Conservation (phyloP, 92 coral and sea anemone species). For the Zoanthus sansibaricus region DNA sequence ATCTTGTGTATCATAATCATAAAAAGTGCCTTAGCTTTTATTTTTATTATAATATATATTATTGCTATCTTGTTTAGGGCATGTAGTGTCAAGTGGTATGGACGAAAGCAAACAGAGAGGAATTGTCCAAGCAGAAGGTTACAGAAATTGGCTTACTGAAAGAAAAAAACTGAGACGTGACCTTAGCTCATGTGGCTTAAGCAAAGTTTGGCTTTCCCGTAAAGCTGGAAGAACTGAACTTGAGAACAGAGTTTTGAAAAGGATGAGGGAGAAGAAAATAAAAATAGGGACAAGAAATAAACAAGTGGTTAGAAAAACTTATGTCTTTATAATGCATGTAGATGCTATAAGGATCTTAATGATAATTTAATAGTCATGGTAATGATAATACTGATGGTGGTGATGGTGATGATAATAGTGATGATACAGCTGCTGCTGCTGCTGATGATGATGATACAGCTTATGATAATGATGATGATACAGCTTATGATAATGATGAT, state of each 20-base stretch:
- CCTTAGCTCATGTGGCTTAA: conserved; percentile 74
- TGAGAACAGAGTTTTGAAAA: conserved; percentile 78
- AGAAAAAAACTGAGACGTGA: conserved; percentile 73
- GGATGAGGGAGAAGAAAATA: conserved; percentile 54
- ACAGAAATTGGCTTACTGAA: conserved; percentile 78
- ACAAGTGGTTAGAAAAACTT: conserved; percentile 47
- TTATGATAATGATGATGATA: no score
- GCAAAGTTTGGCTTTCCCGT: conserved; percentile 76
- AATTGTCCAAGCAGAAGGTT: conserved; percentile 54
- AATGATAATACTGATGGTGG: not conserved
- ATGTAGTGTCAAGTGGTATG: not conserved
- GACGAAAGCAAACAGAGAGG: not conserved
- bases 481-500: no score
- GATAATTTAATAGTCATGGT: no score
- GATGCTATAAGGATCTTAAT: not conserved
- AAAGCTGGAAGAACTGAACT: conserved; percentile 80
- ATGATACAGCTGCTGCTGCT: no score
- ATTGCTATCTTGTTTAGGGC: not conserved
- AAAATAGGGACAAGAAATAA: conserved; percentile 68
- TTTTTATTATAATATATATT: not conserved
- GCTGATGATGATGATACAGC: no score
- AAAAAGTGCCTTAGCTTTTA: not conserved
- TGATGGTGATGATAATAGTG: no score
- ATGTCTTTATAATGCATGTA: not conserved
- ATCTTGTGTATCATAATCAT: no score